Base-by-base conservation (phyloP, 2,113 vertebrate genomes). In the Erpornis zantholeuca region DNA sequence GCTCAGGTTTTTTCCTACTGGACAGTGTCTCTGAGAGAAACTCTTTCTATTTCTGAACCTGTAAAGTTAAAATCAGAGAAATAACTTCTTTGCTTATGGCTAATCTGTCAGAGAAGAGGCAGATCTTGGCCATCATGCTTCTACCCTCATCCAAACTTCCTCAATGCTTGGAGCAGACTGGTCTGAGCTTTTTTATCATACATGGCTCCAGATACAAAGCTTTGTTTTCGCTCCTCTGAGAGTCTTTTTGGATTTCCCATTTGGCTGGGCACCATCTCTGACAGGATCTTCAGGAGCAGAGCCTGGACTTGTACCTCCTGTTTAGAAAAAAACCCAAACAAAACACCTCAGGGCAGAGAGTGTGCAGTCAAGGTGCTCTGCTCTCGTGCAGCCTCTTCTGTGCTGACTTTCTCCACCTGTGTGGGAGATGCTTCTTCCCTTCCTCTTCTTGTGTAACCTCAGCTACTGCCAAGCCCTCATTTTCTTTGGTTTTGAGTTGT, bases 271-370 rank as follows among this genome's bases (percentile, higher is more conserved):
- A 95, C n/a, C 52, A 60, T 71, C 79, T 90, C 88, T 2, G 17
- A 71, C 49, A 93, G 80, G 72, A 94, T 68, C 86, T 60, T 50
- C 1, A 9, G 56, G 88, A 94, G 82, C 7, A 72, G 56, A 88
- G 93, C 72, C 94, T 78, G 76, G 83, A 40, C 90, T 90, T 86
- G 90, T 56, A 78, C 52, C 56, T 93, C 66, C 52, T 86, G 52
- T 53, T 81, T 50, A 69, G 60, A 18, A 69, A 54, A 70, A 69
- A 54, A 47, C 38, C 38, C n/a, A 73, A 94, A 53, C 63, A 70
- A 56, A 95, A 64, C 28, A 19, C 63, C 82, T 20, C 12, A 4
- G 52, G 88, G 82, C 8, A 4, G 35, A 91, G 54, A n/a, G 31
- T 1, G 3, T 66, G 36, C 28, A 65, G 35, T 47, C 31, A 65